Evolutionary conservation across 2,888 invertebrate genomes (phyloP).

Genomic region (Scrobipalpa atriplicella): DNA sequence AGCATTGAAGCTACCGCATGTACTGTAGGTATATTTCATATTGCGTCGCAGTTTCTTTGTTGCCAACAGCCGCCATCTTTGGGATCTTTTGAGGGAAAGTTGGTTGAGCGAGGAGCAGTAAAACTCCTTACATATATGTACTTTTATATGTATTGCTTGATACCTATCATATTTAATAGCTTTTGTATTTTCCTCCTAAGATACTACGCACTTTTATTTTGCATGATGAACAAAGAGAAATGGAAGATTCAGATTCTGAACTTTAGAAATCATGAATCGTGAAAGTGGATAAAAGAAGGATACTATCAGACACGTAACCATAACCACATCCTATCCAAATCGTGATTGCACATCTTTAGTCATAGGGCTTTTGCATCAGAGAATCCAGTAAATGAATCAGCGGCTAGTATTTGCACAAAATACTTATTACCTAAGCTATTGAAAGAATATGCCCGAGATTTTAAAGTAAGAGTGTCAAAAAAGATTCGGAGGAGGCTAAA

Average conservation of each 20-base stretch:
- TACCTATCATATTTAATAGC: neutral
- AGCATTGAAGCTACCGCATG: slow-evolving; percentile 15
- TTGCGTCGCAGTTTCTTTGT: slow-evolving; percentile 33
- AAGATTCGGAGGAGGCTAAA: no score
- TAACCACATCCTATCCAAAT: slow-evolving; percentile 7
- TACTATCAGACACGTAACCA: neutral
- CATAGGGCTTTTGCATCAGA: slow-evolving; percentile 1
- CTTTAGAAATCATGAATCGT: neutral
- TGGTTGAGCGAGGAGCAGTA: neutral
- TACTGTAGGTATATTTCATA: slow-evolving; percentile 12
- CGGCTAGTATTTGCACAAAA: no score
- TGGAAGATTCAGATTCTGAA: no score
- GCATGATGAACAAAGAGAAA: neutral
- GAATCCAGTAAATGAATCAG: slow-evolving; percentile 2
- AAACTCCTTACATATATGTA: neutral
- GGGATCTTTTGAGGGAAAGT: slow-evolving; percentile 9
- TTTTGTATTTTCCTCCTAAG: neutral
- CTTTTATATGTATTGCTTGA: neutral
- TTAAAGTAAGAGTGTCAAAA: no score
- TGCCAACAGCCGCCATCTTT: neutral
- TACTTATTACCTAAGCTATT: no score
- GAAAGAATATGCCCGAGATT: no score
- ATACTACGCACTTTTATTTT: neutral
- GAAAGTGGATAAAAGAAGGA: neutral
- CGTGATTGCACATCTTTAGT: slow-evolving; percentile 17